A percentile compares a stretch with the other conserved stretches of the same genome.
Evolutionary conservation across 2,888 invertebrate genomes (phyloP).

Genomic region (Laothoe populi): DNA sequence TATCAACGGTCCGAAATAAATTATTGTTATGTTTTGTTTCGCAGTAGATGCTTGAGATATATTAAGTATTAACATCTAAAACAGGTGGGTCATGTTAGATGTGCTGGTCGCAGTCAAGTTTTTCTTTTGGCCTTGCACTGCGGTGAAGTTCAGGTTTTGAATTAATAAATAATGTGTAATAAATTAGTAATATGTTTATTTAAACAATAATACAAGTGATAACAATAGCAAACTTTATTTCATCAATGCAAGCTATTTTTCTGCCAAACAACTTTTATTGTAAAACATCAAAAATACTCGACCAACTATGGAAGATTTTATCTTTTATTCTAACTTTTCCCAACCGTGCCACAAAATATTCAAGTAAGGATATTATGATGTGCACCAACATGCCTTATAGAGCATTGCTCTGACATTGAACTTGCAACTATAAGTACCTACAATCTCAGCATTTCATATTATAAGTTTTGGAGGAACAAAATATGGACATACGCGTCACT

Average conservation of each 20-base stretch:
- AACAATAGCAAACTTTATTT: neutral
- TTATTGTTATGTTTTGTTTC: slow-evolving; percentile 34
- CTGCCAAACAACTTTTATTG: neutral
- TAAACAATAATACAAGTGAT: slow-evolving; percentile 5
- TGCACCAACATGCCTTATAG: neutral
- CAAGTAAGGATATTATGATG: neutral
- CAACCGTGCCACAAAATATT: neutral
- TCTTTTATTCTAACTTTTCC: neutral
- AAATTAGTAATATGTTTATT: slow-evolving; percentile 22
- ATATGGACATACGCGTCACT: neutral
- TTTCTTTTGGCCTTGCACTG: neutral
- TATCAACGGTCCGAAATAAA: slow-evolving; percentile 52
- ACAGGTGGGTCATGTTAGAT: slow-evolving; percentile 15
- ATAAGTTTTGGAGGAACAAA: neutral
- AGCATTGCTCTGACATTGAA: slow-evolving; percentile 7
- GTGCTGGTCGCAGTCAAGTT: neutral
- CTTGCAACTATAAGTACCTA: neutral
- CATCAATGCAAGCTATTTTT: neutral
- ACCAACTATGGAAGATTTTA: slow-evolving; percentile 3
- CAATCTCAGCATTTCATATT: neutral
- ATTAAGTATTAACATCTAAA: slow-evolving; percentile 6
- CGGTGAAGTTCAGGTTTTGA: slow-evolving; percentile 7
- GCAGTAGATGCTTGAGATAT: slow-evolving; percentile 13
- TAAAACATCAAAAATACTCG: neutral
- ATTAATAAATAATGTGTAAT: slow-evolving; percentile 12